These are phyloP conservation scores for Sylvia borin DNA, from an alignment of 2,797 vertebrate genomes.

Conservation along the genomic window DNA sequence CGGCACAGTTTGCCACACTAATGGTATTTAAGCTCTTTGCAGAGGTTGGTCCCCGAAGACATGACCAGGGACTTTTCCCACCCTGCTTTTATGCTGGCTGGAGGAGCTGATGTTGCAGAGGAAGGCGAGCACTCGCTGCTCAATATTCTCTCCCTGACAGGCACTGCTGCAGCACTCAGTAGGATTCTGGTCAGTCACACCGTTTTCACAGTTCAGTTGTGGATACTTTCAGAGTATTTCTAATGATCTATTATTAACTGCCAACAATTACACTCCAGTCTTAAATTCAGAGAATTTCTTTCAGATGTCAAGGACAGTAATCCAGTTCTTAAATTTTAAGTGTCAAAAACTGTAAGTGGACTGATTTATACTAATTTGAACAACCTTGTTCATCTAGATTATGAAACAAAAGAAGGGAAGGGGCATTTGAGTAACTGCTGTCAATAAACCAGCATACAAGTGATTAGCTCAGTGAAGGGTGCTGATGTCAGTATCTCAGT, in stretches of 20 bases:
- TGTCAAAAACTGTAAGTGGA: conserved; percentile 10
- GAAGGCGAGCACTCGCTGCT: background rate
- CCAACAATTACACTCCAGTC: conserved; percentile 27
- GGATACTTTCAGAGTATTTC: conserved; percentile 39
- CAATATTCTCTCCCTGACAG: background rate
- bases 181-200: background rate
- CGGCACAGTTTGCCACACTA: background rate
- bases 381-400: background rate
- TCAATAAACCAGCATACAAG: background rate
- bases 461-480: background rate
- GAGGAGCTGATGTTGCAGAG: background rate
- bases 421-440: background rate
- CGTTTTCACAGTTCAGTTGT: background rate
- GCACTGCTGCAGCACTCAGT: background rate
- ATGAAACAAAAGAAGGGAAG: conserved; percentile 1
- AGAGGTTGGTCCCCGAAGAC: background rate
- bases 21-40: background rate
- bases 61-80: background rate
- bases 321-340: conserved; percentile 7
- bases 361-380: conserved; percentile 46
- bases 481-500: background rate
- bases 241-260: conserved; percentile 61
- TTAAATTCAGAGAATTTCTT: conserved; percentile 43
- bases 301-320: conserved; percentile 33
- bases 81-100: background rate